Conservation (phyloP, 37 sponge, comb jelly and placozoan genomes). For the Chondrilla cf. caribensis region DNA sequence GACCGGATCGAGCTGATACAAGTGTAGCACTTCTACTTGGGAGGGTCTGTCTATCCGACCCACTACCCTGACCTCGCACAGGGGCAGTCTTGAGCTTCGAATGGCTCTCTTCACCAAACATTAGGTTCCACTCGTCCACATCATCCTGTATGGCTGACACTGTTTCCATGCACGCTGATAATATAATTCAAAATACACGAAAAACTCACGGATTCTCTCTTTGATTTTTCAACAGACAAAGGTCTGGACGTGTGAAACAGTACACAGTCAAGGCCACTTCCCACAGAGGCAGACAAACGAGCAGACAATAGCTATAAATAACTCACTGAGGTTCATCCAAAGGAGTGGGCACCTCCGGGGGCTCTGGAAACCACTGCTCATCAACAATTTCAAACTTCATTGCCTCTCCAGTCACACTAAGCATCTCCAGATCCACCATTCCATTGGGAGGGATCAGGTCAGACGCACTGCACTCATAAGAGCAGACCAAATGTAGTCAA, state of each 20-base stretch:
- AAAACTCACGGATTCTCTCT: not conserved
- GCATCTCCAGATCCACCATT: not conserved
- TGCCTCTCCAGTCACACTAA: not conserved
- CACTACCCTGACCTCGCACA: not conserved
- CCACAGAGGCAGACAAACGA: no score
- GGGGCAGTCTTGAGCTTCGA: not conserved
- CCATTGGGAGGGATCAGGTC: not conserved
- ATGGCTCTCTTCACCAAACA: slow-evolving; percentile 57
- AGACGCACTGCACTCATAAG: slow-evolving; percentile 1
- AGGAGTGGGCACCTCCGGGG: not conserved
- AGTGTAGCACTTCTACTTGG: not conserved
- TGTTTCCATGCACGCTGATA: no score
- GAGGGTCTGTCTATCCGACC: not conserved
- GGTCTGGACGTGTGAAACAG: not conserved
- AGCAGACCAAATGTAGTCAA: slow-evolving; percentile 24
- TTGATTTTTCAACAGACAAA: not conserved
- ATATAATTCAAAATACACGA: no score
- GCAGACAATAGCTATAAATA: slow-evolving; percentile 5
- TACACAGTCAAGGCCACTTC: no score
- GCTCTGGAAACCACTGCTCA: slow-evolving; percentile 16
- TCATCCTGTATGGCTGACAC: slow-evolving; percentile 16
- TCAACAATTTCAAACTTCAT: not conserved
- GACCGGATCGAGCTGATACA: not conserved
- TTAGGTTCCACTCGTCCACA: slow-evolving; percentile 82
- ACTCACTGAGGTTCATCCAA: slow-evolving; percentile 7